Conservation (phyloP, 2,113 vertebrate genomes). For the Tragelaphus buxtoni region DNA sequence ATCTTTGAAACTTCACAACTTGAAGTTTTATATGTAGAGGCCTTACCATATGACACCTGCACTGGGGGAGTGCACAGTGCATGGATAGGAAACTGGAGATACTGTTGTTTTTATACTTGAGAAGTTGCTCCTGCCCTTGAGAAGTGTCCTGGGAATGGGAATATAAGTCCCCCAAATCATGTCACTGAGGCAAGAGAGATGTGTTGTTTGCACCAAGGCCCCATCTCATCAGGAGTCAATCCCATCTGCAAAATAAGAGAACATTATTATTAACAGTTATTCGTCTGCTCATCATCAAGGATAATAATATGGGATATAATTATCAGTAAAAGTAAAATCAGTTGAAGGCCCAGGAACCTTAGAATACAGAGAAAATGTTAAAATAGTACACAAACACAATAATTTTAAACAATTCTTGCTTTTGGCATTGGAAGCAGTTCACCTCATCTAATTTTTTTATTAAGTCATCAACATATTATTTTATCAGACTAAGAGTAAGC, state of each 20-base stretch:
- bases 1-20: background rate
- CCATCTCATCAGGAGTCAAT: background rate
- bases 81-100: background rate
- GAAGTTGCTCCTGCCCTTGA: background rate
- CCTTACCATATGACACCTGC: accelerated
- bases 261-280: background rate
- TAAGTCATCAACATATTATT: background rate
- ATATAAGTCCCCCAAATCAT: accelerated
- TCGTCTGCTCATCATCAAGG: background rate
- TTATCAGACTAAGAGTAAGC: slow-evolving; percentile 11
- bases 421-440: background rate
- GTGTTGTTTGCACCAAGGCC: background rate
- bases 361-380: background rate
- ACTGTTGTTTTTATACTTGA: background rate
- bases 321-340: background rate
- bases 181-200: background rate
- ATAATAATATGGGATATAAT: background rate
- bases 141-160: background rate
- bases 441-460: background rate
- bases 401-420: background rate
- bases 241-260: background rate
- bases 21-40: background rate
- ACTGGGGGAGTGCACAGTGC: background rate
- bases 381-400: background rate
- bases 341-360: background rate